Evolutionary conservation across 2,888 invertebrate genomes (phyloP).

Genomic region (Orchesella flavescens): DNA sequence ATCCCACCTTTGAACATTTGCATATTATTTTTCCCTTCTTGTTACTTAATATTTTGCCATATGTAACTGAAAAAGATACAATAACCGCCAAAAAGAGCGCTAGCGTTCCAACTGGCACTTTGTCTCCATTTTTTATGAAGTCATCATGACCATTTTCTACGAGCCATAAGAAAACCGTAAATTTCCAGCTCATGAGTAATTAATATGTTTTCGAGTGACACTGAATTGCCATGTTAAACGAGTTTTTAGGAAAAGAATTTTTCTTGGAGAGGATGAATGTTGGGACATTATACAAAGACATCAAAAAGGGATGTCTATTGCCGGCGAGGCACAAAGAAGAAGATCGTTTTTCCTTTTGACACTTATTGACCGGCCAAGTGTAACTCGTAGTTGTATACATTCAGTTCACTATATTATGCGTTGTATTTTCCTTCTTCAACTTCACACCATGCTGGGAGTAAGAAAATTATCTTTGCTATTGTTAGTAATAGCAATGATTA

Average conservation of each 20-base stretch:
- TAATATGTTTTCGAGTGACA: slow-evolving; percentile 30
- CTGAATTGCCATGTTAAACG: slow-evolving; percentile 30
- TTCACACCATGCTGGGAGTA: background rate
- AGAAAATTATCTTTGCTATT: too few species aligned
- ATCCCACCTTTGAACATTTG: slow-evolving; percentile 18
- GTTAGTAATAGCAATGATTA: too few species aligned
- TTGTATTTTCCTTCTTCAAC: background rate
- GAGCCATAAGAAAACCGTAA: too few species aligned
- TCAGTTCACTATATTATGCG: background rate
- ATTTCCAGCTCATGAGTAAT: slow-evolving; percentile 22
- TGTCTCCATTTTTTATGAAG: slow-evolving; percentile 1
- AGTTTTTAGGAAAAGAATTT: slow-evolving; percentile 30
- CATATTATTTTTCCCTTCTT: slow-evolving; percentile 30
- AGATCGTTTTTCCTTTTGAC: background rate
- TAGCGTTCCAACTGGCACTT: too few species aligned
- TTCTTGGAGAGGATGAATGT: background rate
- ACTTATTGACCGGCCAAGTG: background rate
- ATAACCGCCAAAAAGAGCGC: background rate
- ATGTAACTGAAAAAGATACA: background rate
- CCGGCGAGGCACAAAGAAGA: too few species aligned
- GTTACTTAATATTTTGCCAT: slow-evolving; percentile 20
- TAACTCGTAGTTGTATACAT: background rate
- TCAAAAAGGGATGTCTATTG: slow-evolving; percentile 12
- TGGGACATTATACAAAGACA: slow-evolving; percentile 27
- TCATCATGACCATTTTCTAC: background rate